Base-by-base conservation (phyloP, 2,888 invertebrate genomes). In the Ditula angustiorana region DNA sequence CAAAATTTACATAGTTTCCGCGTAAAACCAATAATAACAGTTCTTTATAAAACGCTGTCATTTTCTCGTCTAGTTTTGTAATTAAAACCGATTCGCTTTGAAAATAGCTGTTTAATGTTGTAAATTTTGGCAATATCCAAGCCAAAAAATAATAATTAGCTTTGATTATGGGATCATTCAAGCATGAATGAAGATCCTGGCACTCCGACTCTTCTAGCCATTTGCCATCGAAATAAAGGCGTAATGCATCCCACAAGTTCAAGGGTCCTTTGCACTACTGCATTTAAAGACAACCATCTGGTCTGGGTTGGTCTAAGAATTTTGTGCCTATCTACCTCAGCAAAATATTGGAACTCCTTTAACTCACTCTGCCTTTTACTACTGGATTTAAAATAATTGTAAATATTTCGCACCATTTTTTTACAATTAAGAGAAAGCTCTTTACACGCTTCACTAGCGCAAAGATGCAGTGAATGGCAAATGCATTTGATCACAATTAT, bases 301-400 rank as follows among this genome's bases (percentile, higher is more conserved):
- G 64, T 59, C 30, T 65, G 64, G 24, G 59, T 53, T 7, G 59
- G 64, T 35, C 37, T 49, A n/a, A 65, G 53, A n/a, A 65, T 47
- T 59, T 59, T 59, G 26, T 65, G 59, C 8, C 46, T 28, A 30
- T 65, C 64, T 16, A 35, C 33, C 26, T 59, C 59, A 21, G 59
- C 28, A 52, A 65, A 65, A 11, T 37, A 5, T 41, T 62, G 56
- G 44, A 57, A 62, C 11, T 62, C 50, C 49, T 41, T 56, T 10
- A 62, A 44, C 10, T 56, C 49, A 16, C 16, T 11, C 23, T 49
- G 62, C 21, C 62, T 26, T 56, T 57, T 62, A 37, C 26, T 49
- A 24, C 56, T 62, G 23, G 16, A 21, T 3, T 24, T 33, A 21
- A 16, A 58, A 33, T 16, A 21, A 23, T 10, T 46, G 21, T 23